Base-by-base conservation (phyloP, 2,888 invertebrate genomes). In the Melanchra persicariae region DNA sequence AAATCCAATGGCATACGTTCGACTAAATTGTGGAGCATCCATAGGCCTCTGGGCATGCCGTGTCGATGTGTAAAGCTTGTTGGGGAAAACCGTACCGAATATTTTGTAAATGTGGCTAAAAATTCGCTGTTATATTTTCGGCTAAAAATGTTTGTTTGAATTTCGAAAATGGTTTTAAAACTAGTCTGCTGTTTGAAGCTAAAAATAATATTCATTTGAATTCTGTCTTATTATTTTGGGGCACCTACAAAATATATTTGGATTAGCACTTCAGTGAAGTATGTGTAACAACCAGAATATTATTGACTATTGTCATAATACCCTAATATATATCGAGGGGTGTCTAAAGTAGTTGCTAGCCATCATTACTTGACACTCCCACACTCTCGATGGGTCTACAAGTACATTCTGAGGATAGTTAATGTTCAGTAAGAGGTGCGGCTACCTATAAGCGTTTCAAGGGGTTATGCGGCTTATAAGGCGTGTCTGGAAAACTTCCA, bases 11-110 rank as follows among this genome's bases (percentile, higher is more conserved):
- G 81, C 63, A 55, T 79, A 63, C 59, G 80, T 74, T 63, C 63
- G 61, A 60, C 80, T 77, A 74, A n/a, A 77, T 80, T 80, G 80
- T 77, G 68, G 30, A 51, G 40, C 62, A 45, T 59, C 68, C 49
- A 67, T 52, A 80, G 67, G 59, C 80, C 54, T 59, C 15, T 24
- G 22, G 54, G 54, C 66, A 59, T 60, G 15, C 22, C 24, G n/a
- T 55, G 45, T 74, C 66, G 58, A 74, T 37, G 74, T 45, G 43
- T 54, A 45, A 73, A 54, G 62, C 62, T 24, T 47, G 58, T 54
- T 59, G 26, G 22, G 43, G 10, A 61, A 76, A 58, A 37, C 43
- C 52, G 47, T 40, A 10, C 15, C 12, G 34, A 55, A 30, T 55
- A 52, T 58, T 74, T 40, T 19, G 51, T 49, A 9, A 52, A 58